Percentiles rank a stretch among this genome's conserved stretches.
These are phyloP conservation scores for Eufriesea mexicana DNA, from an alignment of 1,140 invertebrate species.

Conservation along the genomic window DNA sequence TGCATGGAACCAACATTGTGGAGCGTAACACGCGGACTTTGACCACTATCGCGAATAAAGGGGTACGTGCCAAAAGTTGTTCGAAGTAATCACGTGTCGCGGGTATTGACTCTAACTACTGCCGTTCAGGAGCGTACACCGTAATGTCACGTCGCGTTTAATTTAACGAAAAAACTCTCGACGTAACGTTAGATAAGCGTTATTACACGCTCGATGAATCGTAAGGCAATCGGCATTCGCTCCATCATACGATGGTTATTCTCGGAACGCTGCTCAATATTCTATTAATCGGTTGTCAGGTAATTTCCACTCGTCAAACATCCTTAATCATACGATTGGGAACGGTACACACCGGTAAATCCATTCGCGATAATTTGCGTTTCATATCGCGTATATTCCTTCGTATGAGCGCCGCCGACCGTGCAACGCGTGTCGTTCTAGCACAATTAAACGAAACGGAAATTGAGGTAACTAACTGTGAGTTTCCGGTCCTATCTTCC, in stretches of 20 bases:
- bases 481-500: conserved; percentile 24
- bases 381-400: conserved; percentile 36
- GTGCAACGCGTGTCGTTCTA: not conserved
- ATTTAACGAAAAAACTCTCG: not conserved
- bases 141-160: not conserved
- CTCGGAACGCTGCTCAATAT: not conserved
- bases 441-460: conserved; percentile 59
- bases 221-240: not conserved
- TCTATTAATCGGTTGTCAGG: conserved; percentile 27
- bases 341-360: conserved; percentile 18
- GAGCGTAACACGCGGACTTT: not conserved
- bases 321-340: conserved; percentile 30
- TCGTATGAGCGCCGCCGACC: not conserved
- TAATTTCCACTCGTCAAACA: conserved; percentile 28
- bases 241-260: not conserved
- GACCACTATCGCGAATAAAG: not conserved
- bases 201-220: not conserved
- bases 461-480: conserved; percentile 57
- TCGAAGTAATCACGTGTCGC: not conserved
- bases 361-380: conserved; percentile 37
- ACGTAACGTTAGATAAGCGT: not conserved
- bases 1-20: not conserved
- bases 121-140: not conserved
- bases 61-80: not conserved
- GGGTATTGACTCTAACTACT: not conserved